Evolutionary conservation across 2,113 vertebrate species (phyloP).

Genomic region (Notarius quadriscutis): DNA sequence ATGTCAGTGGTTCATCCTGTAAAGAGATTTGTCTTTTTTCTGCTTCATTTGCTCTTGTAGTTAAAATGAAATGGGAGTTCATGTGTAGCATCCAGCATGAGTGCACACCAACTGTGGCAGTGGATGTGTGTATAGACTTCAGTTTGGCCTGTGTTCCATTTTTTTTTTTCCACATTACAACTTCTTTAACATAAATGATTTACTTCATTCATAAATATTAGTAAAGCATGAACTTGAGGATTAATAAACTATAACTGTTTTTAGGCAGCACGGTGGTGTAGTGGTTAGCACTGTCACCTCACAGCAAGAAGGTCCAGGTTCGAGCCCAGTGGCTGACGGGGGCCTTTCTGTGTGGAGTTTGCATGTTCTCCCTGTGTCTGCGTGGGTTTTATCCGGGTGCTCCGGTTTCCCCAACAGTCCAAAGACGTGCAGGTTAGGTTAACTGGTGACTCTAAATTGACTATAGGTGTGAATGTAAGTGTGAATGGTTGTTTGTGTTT

Average conservation of each 20-base stretch:
- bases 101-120: not conserved
- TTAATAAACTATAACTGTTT: not conserved
- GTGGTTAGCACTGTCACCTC: no score
- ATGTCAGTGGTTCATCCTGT: not conserved
- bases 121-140: not conserved
- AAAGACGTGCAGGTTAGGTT: no score
- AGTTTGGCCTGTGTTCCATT: not conserved
- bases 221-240: no score
- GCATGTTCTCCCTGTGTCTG: no score
- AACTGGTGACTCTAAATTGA: no score
- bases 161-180: not conserved
- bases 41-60: constrained; percentile 1
- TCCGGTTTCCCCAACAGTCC: no score
- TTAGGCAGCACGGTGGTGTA: not conserved
- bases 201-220: not conserved
- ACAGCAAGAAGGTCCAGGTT: no score
- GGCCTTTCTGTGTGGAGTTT: no score
- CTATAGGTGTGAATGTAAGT: no score
- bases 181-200: not conserved
- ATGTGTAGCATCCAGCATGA: not conserved
- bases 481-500: no score
- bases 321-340: no score
- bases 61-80: not conserved
- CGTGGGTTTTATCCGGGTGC: no score
- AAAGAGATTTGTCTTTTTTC: not conserved